Percentiles rank a stretch among this genome's conserved stretches.
These are phyloP conservation scores for Lates calcarifer DNA, from an alignment of 2,113 vertebrate genomes.

Conservation along the genomic window DNA sequence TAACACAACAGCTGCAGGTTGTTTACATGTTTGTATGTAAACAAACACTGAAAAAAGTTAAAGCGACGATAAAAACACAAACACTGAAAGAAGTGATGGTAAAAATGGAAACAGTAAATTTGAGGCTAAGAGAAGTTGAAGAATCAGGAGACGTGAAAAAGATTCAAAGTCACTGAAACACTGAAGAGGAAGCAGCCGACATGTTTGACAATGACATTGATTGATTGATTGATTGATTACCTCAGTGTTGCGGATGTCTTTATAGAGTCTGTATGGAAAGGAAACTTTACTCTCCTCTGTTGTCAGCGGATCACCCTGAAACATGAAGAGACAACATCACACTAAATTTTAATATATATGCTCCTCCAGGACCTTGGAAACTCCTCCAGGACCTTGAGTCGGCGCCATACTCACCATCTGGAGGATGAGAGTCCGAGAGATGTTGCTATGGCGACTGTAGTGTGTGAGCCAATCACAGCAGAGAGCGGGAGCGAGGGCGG, in stretches of 20 bases:
- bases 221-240: constrained; percentile 27
- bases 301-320: constrained; percentile 37
- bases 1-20: too few species aligned
- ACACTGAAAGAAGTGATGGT: too few species aligned
- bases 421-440: neutral
- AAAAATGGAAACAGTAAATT: too few species aligned
- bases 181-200: too few species aligned
- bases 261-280: constrained; percentile 32
- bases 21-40: too few species aligned
- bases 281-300: neutral
- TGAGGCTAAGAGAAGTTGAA: too few species aligned
- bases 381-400: constrained; percentile 1
- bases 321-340: constrained; percentile 1
- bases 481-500: neutral
- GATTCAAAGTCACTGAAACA: neutral
- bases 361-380: too few species aligned
- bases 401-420: constrained; percentile 52
- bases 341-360: too few species aligned
- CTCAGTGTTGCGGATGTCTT: accelerated
- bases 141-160: too few species aligned
- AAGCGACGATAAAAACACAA: too few species aligned
- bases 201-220: too few species aligned
- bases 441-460: constrained; percentile 23
- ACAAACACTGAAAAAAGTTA: too few species aligned
- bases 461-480: constrained; percentile 63